Percentiles rank a stretch among this genome's conserved stretches.
phyloP scores from a whole-genome alignment of 2,888 invertebrate genomes.

The Boloria euphrosyne region DNA sequence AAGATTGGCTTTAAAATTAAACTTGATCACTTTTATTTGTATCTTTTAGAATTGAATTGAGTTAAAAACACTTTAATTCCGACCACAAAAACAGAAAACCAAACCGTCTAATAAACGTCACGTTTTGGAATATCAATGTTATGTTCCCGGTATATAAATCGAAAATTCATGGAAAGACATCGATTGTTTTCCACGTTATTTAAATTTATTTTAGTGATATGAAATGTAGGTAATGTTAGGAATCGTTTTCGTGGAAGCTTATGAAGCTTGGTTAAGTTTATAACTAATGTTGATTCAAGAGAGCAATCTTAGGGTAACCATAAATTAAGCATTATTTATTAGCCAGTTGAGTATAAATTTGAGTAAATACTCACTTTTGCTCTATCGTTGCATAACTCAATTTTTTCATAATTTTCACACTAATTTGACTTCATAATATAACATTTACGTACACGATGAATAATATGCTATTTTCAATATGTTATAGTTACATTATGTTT shows the following conservation, averaged over 20 bases:
- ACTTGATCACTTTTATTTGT: too few relatives aligned
- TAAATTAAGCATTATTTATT: too few relatives aligned
- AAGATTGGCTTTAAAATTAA: too few relatives aligned
- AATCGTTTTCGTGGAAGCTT: slow-evolving; percentile 1
- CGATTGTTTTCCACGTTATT: slow-evolving; percentile 17
- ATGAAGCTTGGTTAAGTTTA: neutral
- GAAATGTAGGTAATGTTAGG: slow-evolving; percentile 12
- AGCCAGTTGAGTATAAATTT: too few relatives aligned
- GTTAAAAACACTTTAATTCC: slow-evolving; percentile 1
- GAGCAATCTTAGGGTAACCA: too few relatives aligned
- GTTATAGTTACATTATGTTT: slow-evolving; percentile 4
- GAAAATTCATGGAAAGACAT: slow-evolving; percentile 8
- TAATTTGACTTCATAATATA: too few relatives aligned
- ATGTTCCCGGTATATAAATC: slow-evolving; percentile 14
- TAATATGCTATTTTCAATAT: neutral
- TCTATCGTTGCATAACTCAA: too few relatives aligned
- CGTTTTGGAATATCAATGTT: slow-evolving; percentile 13
- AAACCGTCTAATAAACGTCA: slow-evolving; percentile 11
- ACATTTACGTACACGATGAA: too few relatives aligned
- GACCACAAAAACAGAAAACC: neutral
- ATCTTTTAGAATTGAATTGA: neutral
- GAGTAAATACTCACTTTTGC: too few relatives aligned
- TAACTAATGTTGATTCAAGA: too few relatives aligned
- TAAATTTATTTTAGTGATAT: slow-evolving; percentile 16
- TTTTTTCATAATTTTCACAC: too few relatives aligned